These are phyloP conservation scores for Pollachius pollachius DNA, from an alignment of 2,113 vertebrate species.

Conservation along the genomic window DNA sequence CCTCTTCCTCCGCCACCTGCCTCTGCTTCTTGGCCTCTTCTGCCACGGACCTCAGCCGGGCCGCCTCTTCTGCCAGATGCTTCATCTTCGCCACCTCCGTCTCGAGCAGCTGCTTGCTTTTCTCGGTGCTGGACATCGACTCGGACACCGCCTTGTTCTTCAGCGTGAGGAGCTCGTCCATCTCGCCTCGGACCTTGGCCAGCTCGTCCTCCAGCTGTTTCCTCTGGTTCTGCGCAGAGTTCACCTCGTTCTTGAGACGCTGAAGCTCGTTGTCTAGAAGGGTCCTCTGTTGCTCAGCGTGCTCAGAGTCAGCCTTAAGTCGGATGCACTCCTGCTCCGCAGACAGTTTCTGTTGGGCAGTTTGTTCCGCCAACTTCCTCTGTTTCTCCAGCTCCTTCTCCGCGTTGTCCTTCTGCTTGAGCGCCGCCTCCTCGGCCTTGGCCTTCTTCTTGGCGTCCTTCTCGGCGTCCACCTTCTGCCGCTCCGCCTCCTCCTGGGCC, in stretches of 20 bases:
- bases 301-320: constrained; percentile 87
- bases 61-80: constrained; percentile 90
- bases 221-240: constrained; percentile 78
- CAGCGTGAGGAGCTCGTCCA: constrained; percentile 86
- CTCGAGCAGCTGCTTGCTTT: constrained; percentile 92
- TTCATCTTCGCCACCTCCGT: constrained; percentile 85
- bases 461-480: constrained; percentile 90
- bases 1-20: constrained; percentile 89
- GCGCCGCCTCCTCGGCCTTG: constrained; percentile 86
- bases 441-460: constrained; percentile 84
- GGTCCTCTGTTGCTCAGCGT: constrained; percentile 86
- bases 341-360: constrained; percentile 83
- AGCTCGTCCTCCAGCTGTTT: constrained; percentile 90
- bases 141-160: constrained; percentile 85
- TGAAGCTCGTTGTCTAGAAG: constrained; percentile 89
- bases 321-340: constrained; percentile 94
- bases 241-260: constrained; percentile 84
- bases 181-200: constrained; percentile 85
- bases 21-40: constrained; percentile 92
- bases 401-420: constrained; percentile 88
- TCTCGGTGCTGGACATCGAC: constrained; percentile 83
- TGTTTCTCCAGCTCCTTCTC: constrained; percentile 92
- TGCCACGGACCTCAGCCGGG: constrained; percentile 80
- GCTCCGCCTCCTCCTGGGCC: constrained; percentile 91
- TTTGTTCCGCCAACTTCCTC: constrained; percentile 83